Evolutionary conservation across 2,113 vertebrate species (phyloP).

Genomic region (Ictalurus furcatus): DNA sequence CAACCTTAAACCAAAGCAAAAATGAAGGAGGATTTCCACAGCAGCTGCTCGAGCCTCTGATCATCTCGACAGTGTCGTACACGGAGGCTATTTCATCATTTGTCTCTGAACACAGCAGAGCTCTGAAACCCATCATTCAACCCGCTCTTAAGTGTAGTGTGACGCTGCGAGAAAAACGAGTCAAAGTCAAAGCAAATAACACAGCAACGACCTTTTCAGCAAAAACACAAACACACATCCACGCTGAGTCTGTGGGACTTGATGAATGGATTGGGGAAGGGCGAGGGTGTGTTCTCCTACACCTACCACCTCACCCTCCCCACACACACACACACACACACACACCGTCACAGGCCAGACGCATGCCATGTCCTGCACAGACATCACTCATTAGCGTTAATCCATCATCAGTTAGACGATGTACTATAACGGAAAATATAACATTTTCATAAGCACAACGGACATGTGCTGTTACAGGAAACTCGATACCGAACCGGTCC

Average conservation of each 20-base stretch:
- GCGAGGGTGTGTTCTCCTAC: neutral
- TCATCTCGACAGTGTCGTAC: neutral
- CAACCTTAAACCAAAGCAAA: neutral
- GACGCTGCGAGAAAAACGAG: neutral
- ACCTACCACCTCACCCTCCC: neutral
- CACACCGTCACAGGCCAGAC: neutral
- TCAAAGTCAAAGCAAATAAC: neutral
- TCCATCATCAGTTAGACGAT: neutral
- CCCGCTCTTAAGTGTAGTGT: neutral
- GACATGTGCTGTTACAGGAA: neutral
- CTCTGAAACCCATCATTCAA: neutral
- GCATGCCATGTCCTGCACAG: neutral
- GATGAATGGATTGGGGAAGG: neutral
- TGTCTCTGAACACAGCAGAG: neutral
- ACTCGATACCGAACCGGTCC: neutral
- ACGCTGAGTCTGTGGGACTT: neutral
- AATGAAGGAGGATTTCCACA: neutral
- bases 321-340: neutral
- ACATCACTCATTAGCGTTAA: neutral
- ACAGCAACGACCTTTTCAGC: neutral
- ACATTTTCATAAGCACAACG: neutral
- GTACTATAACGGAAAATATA: neutral
- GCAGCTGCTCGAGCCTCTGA: neutral
- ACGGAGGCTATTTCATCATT: constrained; percentile 19
- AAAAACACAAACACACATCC: neutral